These are phyloP conservation scores for Elachura formosa DNA, from an alignment of 2,113 vertebrate genomes.

Conservation along the genomic window DNA sequence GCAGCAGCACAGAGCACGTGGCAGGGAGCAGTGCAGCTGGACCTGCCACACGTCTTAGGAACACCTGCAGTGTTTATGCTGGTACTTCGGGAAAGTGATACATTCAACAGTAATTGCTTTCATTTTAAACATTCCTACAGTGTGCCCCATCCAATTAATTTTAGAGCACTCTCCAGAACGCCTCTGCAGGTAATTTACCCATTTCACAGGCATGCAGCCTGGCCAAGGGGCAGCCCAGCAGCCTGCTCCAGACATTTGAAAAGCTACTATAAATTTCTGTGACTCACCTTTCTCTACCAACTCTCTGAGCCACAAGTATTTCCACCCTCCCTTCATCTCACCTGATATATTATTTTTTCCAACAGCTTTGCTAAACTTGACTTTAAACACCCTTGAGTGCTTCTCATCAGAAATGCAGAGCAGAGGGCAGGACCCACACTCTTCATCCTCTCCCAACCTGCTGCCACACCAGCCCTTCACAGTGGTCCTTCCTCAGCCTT, in stretches of 20 bases:
- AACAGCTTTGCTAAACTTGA: background rate
- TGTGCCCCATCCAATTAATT: background rate
- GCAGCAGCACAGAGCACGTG: rapidly evolving
- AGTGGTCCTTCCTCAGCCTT: background rate
- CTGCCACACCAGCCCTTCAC: background rate
- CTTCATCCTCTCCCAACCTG: background rate
- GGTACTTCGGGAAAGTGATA: background rate
- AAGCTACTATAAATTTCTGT: background rate
- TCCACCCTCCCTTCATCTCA: background rate
- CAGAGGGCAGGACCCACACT: background rate
- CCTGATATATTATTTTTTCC: background rate
- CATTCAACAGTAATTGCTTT: background rate
- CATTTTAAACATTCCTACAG: background rate
- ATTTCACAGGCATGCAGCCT: background rate
- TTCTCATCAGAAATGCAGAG: background rate
- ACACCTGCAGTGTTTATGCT: background rate
- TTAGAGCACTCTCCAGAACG: background rate
- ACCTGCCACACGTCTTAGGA: background rate
- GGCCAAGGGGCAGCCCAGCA: background rate
- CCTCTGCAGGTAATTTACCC: background rate
- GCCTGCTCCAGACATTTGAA: background rate
- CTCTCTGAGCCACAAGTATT: background rate
- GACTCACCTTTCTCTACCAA: background rate
- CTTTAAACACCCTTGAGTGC: background rate
- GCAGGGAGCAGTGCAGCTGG: background rate